Base-by-base conservation (phyloP, 2,888 invertebrate genomes). In the Drosophila maculinotata region DNA sequence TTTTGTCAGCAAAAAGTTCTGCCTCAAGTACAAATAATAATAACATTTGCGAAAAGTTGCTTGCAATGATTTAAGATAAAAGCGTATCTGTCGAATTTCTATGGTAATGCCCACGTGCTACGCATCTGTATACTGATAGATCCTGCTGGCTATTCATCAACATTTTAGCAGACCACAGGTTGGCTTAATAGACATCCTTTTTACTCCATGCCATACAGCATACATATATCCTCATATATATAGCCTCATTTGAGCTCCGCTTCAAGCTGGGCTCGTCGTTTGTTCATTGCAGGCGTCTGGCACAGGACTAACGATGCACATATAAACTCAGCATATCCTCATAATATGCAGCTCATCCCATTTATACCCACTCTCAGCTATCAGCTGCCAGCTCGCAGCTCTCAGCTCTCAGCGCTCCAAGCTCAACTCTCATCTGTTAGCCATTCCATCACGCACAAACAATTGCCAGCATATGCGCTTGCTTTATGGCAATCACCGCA, bases 401-500 rank as follows among this genome's bases (percentile, higher is more conserved):
- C 8, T 3, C 49, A 8, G 23, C n/a, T 23, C 47, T 36, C 47
- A 28, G 25, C 54, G 23, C 28, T 38, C 47, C 15, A 14, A 26
- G 17, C 51, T 12, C 52, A 39, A 26, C 65, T 38, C 42, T 23
- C 44, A 39, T 26, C 14, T 72, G 15, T 9, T 42, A 33, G 26
- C 52, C 53, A 70, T 73, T 74, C 47, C 68, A 58, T 64, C 68
- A 57, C 72, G 60, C 68, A 71, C 59, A 56, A 63, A 62, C 71
- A 71, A 60, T 66, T 57, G 33, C 54, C 57, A 64, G 66, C 79
- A 76, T 79, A 72, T 82, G 83, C 66, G 64, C 59, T 70, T 79
- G 74, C 80, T 79, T 73, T 75, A 79, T 79, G 85, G 71, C 85
- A 75, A 84, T 79, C 82, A 77, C 60, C 28, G 23, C 60, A 38